phyloP scores from a whole-genome alignment of 2,113 vertebrate genomes.

The Colistium nudipinnis region DNA sequence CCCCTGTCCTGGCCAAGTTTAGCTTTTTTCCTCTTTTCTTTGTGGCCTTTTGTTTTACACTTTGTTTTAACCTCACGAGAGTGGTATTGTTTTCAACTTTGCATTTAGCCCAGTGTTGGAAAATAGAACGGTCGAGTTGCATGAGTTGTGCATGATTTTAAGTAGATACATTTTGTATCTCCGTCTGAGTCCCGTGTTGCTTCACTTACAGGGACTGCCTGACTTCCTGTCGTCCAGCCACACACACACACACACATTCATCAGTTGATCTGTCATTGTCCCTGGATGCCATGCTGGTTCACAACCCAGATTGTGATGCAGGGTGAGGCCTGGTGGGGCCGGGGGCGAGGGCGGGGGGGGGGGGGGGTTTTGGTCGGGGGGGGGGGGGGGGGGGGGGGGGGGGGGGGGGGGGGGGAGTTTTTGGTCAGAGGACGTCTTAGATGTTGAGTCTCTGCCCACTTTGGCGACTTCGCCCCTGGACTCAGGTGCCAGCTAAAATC shows the following conservation, averaged over 20 bases:
- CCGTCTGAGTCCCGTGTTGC: neutral
- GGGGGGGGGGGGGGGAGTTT: slow-evolving; percentile 5
- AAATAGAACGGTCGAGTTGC: no score
- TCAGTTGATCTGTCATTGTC: neutral
- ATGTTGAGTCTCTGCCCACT: slow-evolving; percentile 21
- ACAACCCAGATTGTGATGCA: slow-evolving; percentile 31
- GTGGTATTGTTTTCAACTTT: no score
- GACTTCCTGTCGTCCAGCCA: neutral
- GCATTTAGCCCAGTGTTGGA: no score
- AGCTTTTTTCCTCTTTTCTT: no score
- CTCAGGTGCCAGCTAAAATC: slow-evolving; percentile 41
- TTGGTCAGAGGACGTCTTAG: slow-evolving; percentile 12
- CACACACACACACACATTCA: neutral
- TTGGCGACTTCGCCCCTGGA: slow-evolving; percentile 32
- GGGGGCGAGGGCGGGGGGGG: slow-evolving; percentile 4
- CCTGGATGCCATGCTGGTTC: slow-evolving; percentile 12
- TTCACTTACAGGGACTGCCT: neutral
- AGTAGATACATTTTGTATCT: no score
- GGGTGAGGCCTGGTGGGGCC: slow-evolving; percentile 37
- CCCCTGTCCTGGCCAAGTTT: no score
- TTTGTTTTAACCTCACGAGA: no score
- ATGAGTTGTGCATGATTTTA: no score
- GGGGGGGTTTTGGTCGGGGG: slow-evolving; percentile 37
- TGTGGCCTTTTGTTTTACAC: no score
- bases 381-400: slow-evolving; percentile 35